Evolutionary conservation across 2,113 vertebrate species (phyloP).

Genomic region (Kryptolebias marmoratus): DNA sequence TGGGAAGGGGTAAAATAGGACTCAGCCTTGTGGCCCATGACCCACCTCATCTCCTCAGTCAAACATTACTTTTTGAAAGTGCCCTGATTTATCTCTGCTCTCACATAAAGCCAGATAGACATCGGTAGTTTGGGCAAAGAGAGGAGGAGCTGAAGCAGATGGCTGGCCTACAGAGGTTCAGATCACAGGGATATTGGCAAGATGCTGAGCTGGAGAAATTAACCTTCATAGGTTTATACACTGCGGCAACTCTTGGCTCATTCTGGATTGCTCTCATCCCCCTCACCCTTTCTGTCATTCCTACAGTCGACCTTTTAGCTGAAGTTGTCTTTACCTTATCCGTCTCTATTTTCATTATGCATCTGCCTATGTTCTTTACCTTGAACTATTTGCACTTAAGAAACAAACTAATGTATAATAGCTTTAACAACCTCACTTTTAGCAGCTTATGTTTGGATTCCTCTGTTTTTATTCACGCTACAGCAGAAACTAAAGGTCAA

Average conservation of each 20-base stretch:
- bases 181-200: slow-evolving; percentile 69
- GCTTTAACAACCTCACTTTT: background rate
- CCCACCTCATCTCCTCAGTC: slow-evolving; percentile 5
- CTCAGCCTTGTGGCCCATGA: background rate
- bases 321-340: slow-evolving; percentile 22
- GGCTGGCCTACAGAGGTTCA: slow-evolving; percentile 67
- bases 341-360: slow-evolving; percentile 29
- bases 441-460: slow-evolving; percentile 17
- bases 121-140: slow-evolving; percentile 45
- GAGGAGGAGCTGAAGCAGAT: slow-evolving; percentile 63
- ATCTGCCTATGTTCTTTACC: background rate
- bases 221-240: slow-evolving; percentile 74
- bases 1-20: no score
- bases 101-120: slow-evolving; percentile 35
- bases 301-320: slow-evolving; percentile 29
- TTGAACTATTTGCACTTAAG: slow-evolving; percentile 20
- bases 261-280: slow-evolving; percentile 16
- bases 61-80: slow-evolving; percentile 37
- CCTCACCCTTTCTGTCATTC: slow-evolving; percentile 20
- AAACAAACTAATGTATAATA: slow-evolving; percentile 24
- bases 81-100: slow-evolving; percentile 52
- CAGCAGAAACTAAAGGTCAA: slow-evolving; percentile 60
- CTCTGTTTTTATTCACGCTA: background rate
- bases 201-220: slow-evolving; percentile 72
- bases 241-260: slow-evolving; percentile 56